phyloP scores from a whole-genome alignment of 2,888 invertebrate species.

The Erebia epiphron region DNA sequence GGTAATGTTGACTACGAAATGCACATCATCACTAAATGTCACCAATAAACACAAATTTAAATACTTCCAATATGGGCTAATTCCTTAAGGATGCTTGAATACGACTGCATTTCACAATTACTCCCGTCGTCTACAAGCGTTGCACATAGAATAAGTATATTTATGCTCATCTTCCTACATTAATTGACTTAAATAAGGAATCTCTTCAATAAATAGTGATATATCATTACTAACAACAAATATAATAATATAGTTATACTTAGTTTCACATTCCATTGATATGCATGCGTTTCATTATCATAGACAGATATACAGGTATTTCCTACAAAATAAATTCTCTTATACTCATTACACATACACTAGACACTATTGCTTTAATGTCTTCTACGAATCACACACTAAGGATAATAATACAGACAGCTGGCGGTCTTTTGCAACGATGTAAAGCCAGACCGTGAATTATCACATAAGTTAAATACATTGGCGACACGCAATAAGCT shows the following conservation, averaged over 20 bases:
- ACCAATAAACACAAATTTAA: too few relatives aligned
- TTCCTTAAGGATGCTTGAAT: neutral
- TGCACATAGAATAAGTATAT: conserved; percentile 13
- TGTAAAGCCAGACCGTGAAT: neutral
- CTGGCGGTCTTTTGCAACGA: neutral
- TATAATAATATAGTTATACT: conserved; percentile 37
- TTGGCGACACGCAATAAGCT: neutral
- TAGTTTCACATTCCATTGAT: conserved; percentile 67
- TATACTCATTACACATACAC: conserved; percentile 56
- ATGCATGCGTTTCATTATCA: conserved; percentile 69
- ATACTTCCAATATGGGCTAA: neutral
- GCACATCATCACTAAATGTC: too few relatives aligned
- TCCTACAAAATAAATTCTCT: conserved; percentile 61
- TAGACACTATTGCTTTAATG: conserved; percentile 57
- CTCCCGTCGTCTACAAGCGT: conserved; percentile 24
- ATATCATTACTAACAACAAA: conserved; percentile 53
- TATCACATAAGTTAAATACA: neutral
- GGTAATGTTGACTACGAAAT: too few relatives aligned
- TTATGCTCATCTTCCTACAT: conserved; percentile 57
- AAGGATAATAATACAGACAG: neutral
- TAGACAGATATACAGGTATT: conserved; percentile 42
- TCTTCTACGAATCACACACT: conserved; percentile 18
- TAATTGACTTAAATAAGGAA: conserved; percentile 83
- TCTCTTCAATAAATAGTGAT: conserved; percentile 63
- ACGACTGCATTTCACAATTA: neutral